Conservation (phyloP, 2,888 invertebrate genomes). For the Scaptomyza parva region DNA sequence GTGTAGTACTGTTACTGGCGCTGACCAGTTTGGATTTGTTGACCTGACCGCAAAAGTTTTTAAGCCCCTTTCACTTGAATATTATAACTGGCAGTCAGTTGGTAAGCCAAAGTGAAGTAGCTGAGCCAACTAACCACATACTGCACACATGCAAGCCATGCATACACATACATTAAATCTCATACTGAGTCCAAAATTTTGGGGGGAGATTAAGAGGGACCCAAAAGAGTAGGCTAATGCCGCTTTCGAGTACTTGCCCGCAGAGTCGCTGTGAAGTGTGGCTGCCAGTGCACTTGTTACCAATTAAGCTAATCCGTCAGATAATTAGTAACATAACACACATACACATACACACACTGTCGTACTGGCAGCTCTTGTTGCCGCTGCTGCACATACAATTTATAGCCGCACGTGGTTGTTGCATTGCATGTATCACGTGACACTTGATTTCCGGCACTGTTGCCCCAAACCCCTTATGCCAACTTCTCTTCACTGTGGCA, state of each 20-base stretch:
- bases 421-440: conserved; percentile 80
- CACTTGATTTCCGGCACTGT: conserved; percentile 79
- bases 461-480: conserved; percentile 27
- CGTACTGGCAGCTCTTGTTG: conserved; percentile 46
- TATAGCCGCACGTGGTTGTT: conserved; percentile 79
- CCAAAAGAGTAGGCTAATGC: conserved; percentile 78
- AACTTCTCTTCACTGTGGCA: conserved; percentile 23
- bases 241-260: conserved; percentile 75
- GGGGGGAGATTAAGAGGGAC: background rate
- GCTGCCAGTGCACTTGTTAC: conserved; percentile 82
- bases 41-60: conserved; percentile 67
- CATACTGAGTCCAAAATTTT: conserved; percentile 4
- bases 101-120: conserved; percentile 27
- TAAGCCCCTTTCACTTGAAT: conserved; percentile 67
- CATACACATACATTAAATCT: conserved; percentile 27
- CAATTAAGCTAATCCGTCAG: conserved; percentile 85
- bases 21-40: conserved; percentile 35
- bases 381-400: conserved; percentile 67
- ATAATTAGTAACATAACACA: conserved; percentile 83
- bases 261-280: conserved; percentile 74
- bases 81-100: conserved; percentile 61
- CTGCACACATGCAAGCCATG: conserved; percentile 31
- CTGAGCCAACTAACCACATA: conserved; percentile 28
- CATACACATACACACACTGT: conserved; percentile 37
- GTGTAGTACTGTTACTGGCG: background rate